These are phyloP conservation scores for Chromobotia macracanthus DNA, from an alignment of 2,797 vertebrate genomes.

Conservation along the genomic window DNA sequence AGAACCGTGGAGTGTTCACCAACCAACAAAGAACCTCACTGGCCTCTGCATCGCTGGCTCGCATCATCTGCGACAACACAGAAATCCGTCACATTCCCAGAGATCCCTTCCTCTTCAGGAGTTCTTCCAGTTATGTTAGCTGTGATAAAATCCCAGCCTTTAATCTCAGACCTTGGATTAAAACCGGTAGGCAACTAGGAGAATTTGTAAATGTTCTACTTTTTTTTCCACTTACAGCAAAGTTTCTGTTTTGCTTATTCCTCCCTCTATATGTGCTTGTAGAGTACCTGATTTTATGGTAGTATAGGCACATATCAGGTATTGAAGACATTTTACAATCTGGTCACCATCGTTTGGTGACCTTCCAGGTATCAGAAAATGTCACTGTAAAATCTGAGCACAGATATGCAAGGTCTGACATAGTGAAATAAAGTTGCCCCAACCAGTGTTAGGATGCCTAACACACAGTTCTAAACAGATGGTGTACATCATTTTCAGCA, in stretches of 20 bases:
- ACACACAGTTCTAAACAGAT: too few relatives aligned
- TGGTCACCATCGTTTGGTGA: conserved; percentile 26
- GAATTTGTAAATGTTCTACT: too few relatives aligned
- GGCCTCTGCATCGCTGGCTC: conserved; percentile 66
- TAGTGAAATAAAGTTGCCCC: background rate
- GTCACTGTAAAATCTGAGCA: background rate
- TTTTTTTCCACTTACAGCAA: too few relatives aligned
- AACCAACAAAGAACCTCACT: conserved; percentile 70
- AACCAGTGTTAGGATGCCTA: background rate
- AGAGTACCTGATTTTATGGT: background rate
- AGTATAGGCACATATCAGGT: background rate
- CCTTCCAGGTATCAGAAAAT: conserved; percentile 56
- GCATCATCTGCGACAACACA: conserved; percentile 88
- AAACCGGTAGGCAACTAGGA: conserved; percentile 54
- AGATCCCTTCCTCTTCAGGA: conserved; percentile 72
- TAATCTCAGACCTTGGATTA: conserved; percentile 76
- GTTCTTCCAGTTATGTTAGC: conserved; percentile 57
- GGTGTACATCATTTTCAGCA: too few relatives aligned
- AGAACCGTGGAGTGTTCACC: conserved; percentile 82
- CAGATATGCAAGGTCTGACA: background rate
- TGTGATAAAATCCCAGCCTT: conserved; percentile 70
- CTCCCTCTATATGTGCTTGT: conserved; percentile 10
- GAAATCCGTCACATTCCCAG: conserved; percentile 75
- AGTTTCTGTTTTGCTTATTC: background rate
- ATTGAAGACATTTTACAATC: background rate